Conservation (phyloP, 2,113 vertebrate species). For the Boleophthalmus pectinirostris region DNA sequence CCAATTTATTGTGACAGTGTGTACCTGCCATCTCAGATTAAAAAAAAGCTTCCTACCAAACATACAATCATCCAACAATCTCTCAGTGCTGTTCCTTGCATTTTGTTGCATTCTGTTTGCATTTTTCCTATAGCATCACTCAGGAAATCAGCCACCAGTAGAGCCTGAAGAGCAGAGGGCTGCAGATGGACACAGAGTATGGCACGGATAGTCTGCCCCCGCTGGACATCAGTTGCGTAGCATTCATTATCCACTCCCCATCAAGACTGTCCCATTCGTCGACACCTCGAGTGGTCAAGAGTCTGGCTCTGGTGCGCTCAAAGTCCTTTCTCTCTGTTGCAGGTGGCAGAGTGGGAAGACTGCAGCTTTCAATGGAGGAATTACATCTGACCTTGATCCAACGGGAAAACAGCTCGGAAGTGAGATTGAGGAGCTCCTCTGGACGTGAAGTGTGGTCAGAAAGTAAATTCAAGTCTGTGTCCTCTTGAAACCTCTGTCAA, state of each 20-base stretch:
- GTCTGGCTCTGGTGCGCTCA: constrained; percentile 44
- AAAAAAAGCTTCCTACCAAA: constrained; percentile 52
- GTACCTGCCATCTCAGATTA: constrained; percentile 55
- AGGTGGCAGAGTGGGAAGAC: constrained; percentile 46
- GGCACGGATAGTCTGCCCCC: constrained; percentile 11
- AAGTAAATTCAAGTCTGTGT: constrained; percentile 51
- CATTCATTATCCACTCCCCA: constrained; percentile 33
- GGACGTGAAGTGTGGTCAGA: constrained; percentile 63
- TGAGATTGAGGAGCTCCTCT: constrained; percentile 71
- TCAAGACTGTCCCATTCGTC: constrained; percentile 20
- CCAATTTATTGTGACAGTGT: constrained; percentile 36
- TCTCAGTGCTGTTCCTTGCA: constrained; percentile 68
- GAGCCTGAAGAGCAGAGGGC: constrained; percentile 60
- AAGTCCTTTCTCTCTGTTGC: constrained; percentile 49
- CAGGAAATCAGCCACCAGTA: constrained; percentile 57
- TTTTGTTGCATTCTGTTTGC: constrained; percentile 71
- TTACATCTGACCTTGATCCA: constrained; percentile 67
- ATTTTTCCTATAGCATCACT: constrained; percentile 29
- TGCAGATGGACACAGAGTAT: constrained; percentile 42
- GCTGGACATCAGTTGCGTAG: constrained; percentile 13
- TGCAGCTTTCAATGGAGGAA: constrained; percentile 44
- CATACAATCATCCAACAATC: constrained; percentile 47
- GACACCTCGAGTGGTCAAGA: constrained; percentile 51
- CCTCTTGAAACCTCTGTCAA: constrained; percentile 70
- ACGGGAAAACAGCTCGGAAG: constrained; percentile 62